Evolutionary conservation across 1,140 invertebrate species (phyloP), one percentile per base, ranked within the genome.

Genomic region (Drosophila cardini): DNA sequence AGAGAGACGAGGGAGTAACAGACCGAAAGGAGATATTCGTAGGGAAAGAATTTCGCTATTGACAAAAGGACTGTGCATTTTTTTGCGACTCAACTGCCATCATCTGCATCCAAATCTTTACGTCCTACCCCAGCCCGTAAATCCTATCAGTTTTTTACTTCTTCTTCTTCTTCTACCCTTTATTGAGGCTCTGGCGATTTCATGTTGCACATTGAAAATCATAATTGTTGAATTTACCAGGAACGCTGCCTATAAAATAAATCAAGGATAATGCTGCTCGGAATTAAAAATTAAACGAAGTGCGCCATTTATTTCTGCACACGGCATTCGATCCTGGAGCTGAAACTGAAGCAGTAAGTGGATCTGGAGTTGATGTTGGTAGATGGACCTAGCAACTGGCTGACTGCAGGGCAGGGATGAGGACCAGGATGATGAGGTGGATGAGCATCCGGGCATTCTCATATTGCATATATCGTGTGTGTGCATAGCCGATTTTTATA

Each of bases 271-370:
- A 87, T 87, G 83, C 80, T 78, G 72, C 65, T 32, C 79, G 83
- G 83, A 87, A 87, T 87, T 87, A 87, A 87, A 87, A 87, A 89
- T 87, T 87, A 87, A 87, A 87, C 83, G 84, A 89, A 87, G 83
- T 89, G 72, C 84, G 73, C 84, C 83, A 89, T 87, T 89, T 87
- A 89, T 79, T 78, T 53, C 55, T 45, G 67, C 72, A 57, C 72
- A 71, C 67, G 53, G 72, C 67, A 71, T 8, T n/a, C 9, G 48
- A 46, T n/a, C 13, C 10, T n/a, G 50, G 13, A 45, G 40, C 52
- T 36, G 32, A 36, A 36, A 21, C 53, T 34, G 61, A 50, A 53
- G n/a, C 21, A 0, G 26, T 1, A 18, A 1, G 40, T 62, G 45
- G 34, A 62, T 32, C n/a, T 40, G 63, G 40, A 45, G 10, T 32